Evolutionary conservation across 2,113 vertebrate species (phyloP), one percentile per base, ranked within the genome.

Genomic region (Tursiops truncatus): DNA sequence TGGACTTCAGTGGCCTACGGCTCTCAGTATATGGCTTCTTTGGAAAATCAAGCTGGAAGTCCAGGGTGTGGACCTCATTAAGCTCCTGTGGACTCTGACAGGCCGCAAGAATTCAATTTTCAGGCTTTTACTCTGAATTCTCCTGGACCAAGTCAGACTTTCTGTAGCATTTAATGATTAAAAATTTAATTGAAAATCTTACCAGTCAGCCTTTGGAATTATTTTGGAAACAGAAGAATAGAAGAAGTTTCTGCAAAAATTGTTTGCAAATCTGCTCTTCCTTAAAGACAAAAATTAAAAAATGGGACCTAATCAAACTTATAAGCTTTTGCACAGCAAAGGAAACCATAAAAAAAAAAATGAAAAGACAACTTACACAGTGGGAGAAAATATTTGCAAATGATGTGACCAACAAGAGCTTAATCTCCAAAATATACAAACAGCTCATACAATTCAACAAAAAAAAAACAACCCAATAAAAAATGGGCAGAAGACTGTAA

Each of bases 181-280:
- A 91, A 91, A 95, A 84, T 73, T 11, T 94, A 63, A 81, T 68
- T 80, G 67, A 88, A 80, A 94, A 76, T n/a, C 33, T 94, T 67
- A 73, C 60, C 94, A 83, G 3, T 83, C 50, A 63, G 21, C 56
- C 26, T 84, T 83, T 84, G 68, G 7, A 90, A 94, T 73, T 93
- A 71, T 92, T 94, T 92, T 62, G 5, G 67, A 95, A 86, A 58
- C 20, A 94, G 38, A 88, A 21, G 38, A 60, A 80, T 83, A 8
- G 38, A 94, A 83, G 76, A 86, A 60, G 47, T 94, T 74, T 94
- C 23, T 76, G 8, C 2, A 77, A 9, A 81, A 92, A 81, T 73
- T 79, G 11, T 67, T 95, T 96, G n/a, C 74, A 67, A 23, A 53
- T 80, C 53, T 58, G 23, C 53, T 58, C 53, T 56, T 79, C 33